Conservation (phyloP, 2,113 vertebrate species). For the Nothoprocta perdicaria region DNA sequence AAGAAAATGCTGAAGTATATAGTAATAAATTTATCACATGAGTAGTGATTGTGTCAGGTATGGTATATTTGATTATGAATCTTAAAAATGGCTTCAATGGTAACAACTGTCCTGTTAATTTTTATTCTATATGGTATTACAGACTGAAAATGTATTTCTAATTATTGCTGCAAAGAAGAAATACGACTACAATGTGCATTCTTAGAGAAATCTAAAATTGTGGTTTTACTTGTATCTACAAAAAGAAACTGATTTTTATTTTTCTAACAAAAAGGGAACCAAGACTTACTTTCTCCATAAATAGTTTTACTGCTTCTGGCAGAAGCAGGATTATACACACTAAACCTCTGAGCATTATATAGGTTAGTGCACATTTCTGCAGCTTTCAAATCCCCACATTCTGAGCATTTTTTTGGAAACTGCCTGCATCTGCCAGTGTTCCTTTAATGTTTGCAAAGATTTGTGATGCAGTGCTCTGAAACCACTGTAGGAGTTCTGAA, state of each 20-base stretch:
- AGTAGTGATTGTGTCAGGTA: not conserved
- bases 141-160: not conserved
- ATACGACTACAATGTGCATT: not conserved
- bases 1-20: not conserved
- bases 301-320: not conserved
- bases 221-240: not conserved
- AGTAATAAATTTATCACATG: not conserved
- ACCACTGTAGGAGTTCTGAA: not conserved
- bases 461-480: not conserved
- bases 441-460: slow-evolving; percentile 13
- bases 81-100: not conserved
- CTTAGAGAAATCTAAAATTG: not conserved
- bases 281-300: not conserved
- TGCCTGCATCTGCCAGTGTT: slow-evolving; percentile 35
- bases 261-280: not conserved
- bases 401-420: slow-evolving; percentile 24
- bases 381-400: slow-evolving; percentile 18
- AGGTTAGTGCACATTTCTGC: not conserved
- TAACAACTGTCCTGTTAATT: not conserved
- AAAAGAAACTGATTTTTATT: not conserved
- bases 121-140: not conserved
- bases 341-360: not conserved
- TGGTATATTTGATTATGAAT: not conserved
- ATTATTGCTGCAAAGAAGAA: not conserved
- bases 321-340: not conserved